Evolutionary conservation across 2,113 vertebrate species (phyloP).

Genomic region (Pelvicachromis taeniatus): DNA sequence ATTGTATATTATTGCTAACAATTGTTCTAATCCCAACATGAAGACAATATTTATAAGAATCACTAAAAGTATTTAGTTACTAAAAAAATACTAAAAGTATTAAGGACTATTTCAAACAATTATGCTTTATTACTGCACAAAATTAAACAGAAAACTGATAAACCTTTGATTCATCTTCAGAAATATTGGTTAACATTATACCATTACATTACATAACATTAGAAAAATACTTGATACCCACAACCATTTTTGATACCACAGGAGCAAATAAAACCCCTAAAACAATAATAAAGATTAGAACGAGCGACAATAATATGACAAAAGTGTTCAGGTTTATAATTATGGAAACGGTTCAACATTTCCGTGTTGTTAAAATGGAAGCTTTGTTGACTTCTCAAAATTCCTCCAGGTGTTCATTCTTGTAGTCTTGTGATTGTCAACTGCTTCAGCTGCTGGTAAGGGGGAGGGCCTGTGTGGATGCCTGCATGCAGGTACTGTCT

Average conservation of each 20-base stretch:
- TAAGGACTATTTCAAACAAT: background rate
- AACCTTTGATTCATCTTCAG: background rate
- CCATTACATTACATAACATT: no score
- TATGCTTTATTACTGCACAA: background rate
- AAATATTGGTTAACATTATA: background rate
- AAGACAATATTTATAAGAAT: background rate
- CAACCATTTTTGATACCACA: background rate
- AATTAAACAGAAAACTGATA: background rate
- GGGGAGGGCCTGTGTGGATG: background rate
- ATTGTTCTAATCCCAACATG: background rate
- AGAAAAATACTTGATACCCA: background rate
- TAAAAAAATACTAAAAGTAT: background rate
- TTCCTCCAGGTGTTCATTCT: background rate
- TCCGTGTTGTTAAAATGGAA: rapidly evolving
- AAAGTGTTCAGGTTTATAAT: no score
- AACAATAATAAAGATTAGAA: background rate
- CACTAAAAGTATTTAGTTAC: background rate
- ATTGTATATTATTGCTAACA: background rate
- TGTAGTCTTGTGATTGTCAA: background rate
- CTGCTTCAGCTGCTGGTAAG: background rate
- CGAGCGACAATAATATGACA: background rate
- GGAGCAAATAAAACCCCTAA: rapidly evolving
- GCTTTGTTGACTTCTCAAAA: background rate
- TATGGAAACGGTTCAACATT: no score
- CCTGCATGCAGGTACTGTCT: background rate